These are phyloP conservation scores for Lacerta bilineata DNA, from an alignment of 2,797 vertebrate species.

Conservation along the genomic window DNA sequence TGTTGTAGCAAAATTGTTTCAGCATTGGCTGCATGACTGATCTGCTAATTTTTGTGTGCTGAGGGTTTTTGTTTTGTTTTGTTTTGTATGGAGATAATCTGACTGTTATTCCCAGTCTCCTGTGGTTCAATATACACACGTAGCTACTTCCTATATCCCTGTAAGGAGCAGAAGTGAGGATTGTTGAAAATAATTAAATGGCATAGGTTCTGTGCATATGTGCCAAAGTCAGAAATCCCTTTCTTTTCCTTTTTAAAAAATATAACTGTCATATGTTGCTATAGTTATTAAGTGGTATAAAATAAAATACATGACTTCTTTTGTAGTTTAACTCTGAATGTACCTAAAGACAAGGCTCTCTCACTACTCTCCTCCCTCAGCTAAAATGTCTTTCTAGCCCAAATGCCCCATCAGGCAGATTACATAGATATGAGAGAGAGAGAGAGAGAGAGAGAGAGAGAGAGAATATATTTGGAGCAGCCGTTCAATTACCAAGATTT, in stretches of 20 bases:
- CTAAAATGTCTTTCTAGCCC: not conserved
- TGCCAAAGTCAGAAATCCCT: not conserved
- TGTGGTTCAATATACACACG: too few relatives aligned
- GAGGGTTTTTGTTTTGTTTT: too few relatives aligned
- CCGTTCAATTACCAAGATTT: slow-evolving; percentile 54
- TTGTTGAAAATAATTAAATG: not conserved
- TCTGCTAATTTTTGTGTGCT: not conserved
- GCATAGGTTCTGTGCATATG: too few relatives aligned
- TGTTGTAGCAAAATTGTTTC: too few relatives aligned
- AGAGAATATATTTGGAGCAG: slow-evolving; percentile 22
- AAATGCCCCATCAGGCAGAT: slow-evolving; percentile 8
- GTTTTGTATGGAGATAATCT: not conserved
- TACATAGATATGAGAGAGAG: not conserved
- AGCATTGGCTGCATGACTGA: not conserved
- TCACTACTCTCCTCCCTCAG: not conserved
- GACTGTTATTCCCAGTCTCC: too few relatives aligned
- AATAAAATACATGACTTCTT: not conserved
- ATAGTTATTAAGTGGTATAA: not conserved
- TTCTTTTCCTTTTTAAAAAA: not conserved
- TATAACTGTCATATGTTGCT: not conserved
- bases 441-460: too few relatives aligned
- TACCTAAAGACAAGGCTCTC: not conserved
- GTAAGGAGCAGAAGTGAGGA: not conserved
- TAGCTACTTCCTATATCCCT: not conserved
- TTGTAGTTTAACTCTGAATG: not conserved